A percentile compares a stretch with the other conserved stretches of the same genome.
Conservation (phyloP, 2,113 vertebrate genomes). For the Ursus arctos region DNA sequence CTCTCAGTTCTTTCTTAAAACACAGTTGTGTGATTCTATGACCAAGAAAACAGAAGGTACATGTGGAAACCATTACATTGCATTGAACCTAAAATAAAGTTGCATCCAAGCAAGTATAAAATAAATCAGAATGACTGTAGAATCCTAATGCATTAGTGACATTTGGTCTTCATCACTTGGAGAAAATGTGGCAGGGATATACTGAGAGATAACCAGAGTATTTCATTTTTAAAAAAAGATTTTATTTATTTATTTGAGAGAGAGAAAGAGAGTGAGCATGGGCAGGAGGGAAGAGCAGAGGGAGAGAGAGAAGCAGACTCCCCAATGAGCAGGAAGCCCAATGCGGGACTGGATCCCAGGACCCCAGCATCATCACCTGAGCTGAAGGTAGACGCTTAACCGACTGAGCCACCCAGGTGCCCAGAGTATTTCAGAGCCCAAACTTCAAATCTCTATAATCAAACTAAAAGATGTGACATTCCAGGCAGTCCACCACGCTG, state of each 20-base stretch:
- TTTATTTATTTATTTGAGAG: too few species aligned
- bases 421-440: not conserved
- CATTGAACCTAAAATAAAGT: slow-evolving; percentile 46
- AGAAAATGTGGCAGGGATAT: slow-evolving; percentile 19
- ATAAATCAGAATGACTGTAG: slow-evolving; percentile 60
- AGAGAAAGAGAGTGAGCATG: too few species aligned
- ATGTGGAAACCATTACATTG: slow-evolving; percentile 71
- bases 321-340: too few species aligned
- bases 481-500: not conserved
- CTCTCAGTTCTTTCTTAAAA: slow-evolving; percentile 17
- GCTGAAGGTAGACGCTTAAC: not conserved
- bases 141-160: slow-evolving; percentile 27
- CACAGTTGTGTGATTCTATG: not conserved
- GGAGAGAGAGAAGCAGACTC: too few species aligned
- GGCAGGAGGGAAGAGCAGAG: too few species aligned
- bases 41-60: slow-evolving; percentile 36
- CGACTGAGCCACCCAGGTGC: not conserved
- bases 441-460: slow-evolving; percentile 5
- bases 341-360: too few species aligned
- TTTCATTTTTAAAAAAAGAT: not conserved
- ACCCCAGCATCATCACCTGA: not conserved
- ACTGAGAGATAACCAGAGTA: not conserved
- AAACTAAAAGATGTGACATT: not conserved
- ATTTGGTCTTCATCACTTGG: slow-evolving; percentile 39
- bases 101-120: slow-evolving; percentile 62